A percentile compares a stretch with the other conserved stretches of the same genome.
Evolutionary conservation across 30 jellyfish, hydroid and myxozoan genomes (phyloP).

Genomic region (Aurelia coerulea): DNA sequence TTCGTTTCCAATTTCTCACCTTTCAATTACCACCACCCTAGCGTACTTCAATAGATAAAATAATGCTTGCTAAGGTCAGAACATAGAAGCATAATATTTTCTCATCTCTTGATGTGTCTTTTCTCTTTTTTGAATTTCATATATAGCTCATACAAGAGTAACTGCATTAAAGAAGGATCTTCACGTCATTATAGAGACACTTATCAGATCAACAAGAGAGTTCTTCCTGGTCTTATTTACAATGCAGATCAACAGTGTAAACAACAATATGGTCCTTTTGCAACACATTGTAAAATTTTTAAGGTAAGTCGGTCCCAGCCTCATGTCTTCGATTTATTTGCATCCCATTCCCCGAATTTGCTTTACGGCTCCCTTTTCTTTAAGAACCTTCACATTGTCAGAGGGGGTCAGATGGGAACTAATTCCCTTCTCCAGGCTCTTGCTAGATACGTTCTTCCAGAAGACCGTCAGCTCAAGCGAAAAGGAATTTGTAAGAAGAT

Average conservation of each 20-base stretch:
- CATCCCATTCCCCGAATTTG: not conserved
- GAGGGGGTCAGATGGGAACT: not conserved
- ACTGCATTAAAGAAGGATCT: slow-evolving; percentile 62
- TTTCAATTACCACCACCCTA: too few species aligned
- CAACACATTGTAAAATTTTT: slow-evolving; percentile 86
- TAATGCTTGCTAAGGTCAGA: too few species aligned
- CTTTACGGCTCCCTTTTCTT: too few species aligned
- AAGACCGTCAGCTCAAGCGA: too few species aligned
- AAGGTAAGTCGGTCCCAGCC: slow-evolving; percentile 55
- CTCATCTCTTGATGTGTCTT: too few species aligned
- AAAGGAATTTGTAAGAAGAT: too few species aligned
- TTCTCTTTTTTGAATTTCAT: too few species aligned
- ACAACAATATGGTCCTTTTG: slow-evolving; percentile 87
- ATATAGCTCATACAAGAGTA: slow-evolving; percentile 83
- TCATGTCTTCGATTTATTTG: too few species aligned
- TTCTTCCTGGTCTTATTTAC: slow-evolving; percentile 85
- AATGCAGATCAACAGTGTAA: slow-evolving; percentile 92
- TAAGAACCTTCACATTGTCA: too few species aligned
- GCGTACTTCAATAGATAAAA: too few species aligned
- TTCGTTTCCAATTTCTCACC: too few species aligned
- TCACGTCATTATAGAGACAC: slow-evolving; percentile 30
- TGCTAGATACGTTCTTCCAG: not conserved
- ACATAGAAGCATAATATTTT: too few species aligned
- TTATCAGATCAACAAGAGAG: slow-evolving; percentile 11
- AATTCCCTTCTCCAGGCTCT: not conserved